These are phyloP conservation scores for Peromyscus polionotus DNA, from an alignment of 2,113 vertebrate species.

Conservation along the genomic window DNA sequence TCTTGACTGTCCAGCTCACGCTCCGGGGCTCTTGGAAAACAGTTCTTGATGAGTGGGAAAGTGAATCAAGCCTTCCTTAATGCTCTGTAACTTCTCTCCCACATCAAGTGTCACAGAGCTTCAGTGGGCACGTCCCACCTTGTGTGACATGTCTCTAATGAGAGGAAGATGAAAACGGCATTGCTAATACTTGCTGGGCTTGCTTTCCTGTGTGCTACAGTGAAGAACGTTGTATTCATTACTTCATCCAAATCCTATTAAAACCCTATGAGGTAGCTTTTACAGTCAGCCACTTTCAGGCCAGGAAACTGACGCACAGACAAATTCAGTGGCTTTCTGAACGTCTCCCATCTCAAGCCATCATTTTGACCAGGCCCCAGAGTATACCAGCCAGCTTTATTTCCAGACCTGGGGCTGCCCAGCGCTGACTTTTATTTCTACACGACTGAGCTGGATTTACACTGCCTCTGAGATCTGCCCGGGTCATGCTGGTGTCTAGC, in stretches of 20 bases:
- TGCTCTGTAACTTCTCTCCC: background rate
- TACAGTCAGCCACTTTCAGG: background rate
- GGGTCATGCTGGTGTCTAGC: conserved; percentile 31
- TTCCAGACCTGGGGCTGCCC: background rate
- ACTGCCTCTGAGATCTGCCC: conserved; percentile 27
- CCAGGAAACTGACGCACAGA: background rate
- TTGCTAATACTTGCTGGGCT: background rate
- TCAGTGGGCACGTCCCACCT: background rate
- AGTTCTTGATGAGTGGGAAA: background rate
- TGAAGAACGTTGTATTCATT: background rate
- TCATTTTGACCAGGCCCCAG: background rate
- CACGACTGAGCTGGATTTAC: conserved; percentile 10
- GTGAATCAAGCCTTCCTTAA: background rate
- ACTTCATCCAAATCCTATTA: background rate
- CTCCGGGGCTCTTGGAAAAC: background rate
- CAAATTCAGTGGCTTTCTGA: background rate
- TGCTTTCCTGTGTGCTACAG: background rate
- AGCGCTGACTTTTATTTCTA: conserved; percentile 28
- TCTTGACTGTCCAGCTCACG: background rate
- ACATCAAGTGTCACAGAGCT: background rate
- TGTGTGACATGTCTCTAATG: background rate
- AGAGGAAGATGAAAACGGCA: background rate
- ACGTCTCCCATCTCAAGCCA: background rate
- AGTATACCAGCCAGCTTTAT: background rate
- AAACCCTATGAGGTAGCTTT: background rate